These are phyloP conservation scores for Pachyrhynchus sulphureomaculatus DNA, from an alignment of 1,140 invertebrate species.

Conservation along the genomic window DNA sequence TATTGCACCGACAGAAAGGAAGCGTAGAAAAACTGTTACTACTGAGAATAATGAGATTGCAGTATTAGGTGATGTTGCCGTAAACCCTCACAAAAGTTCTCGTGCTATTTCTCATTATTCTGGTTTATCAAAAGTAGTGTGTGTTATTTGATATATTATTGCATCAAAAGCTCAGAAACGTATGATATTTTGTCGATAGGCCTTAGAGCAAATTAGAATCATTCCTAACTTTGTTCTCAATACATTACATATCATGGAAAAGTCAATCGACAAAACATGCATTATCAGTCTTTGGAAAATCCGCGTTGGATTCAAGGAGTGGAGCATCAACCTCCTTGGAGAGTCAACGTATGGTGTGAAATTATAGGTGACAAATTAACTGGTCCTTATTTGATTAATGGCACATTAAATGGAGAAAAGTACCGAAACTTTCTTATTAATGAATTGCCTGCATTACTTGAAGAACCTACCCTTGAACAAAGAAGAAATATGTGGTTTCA, in stretches of 20 bases:
- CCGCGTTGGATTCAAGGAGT: no score
- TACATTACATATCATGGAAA: no score
- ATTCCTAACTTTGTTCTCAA: no score
- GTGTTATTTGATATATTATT: not conserved
- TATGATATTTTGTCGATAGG: not conserved
- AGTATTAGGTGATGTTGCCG: constrained; percentile 1
- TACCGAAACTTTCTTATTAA: constrained; percentile 17
- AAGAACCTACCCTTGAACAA: constrained; percentile 39
- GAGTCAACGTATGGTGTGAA: constrained; percentile 8
- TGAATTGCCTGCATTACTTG: constrained; percentile 36
- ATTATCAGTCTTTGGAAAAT: no score
- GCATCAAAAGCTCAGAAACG: not conserved
- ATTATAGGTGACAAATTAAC: constrained; percentile 8
- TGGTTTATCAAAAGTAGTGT: constrained; percentile 1
- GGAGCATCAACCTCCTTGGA: no score
- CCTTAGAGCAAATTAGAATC: not conserved
- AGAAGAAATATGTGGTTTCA: constrained; percentile 38
- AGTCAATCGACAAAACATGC: no score
- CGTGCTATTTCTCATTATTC: not conserved
- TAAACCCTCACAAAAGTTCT: not conserved
- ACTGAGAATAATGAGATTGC: not conserved
- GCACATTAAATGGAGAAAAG: constrained; percentile 7
- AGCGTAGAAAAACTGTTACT: not conserved
- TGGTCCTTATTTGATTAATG: no score
- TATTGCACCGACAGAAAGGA: no score